phyloP scores from a whole-genome alignment of 1,140 invertebrate species.

The Limonius californicus region DNA sequence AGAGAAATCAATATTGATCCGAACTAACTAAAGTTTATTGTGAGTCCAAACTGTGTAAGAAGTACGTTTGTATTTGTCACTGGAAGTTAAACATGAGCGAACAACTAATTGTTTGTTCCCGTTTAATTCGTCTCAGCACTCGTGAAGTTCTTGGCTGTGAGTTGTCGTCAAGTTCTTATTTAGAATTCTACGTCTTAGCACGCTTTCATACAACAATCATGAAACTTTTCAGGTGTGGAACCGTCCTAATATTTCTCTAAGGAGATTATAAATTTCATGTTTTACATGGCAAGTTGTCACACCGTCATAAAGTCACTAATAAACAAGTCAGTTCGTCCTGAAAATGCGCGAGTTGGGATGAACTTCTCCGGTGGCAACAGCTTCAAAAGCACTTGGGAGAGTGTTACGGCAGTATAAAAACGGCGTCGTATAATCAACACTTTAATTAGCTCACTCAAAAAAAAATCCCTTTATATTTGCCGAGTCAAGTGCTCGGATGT shows the following conservation, averaged over 20 bases:
- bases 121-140: no score
- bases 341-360: neutral
- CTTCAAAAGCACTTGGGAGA: neutral
- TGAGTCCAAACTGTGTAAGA: no score
- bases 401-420: neutral
- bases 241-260: neutral
- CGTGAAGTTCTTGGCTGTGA: no score
- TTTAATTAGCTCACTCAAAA: neutral
- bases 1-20: no score
- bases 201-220: neutral
- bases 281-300: neutral
- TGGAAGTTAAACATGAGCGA: no score
- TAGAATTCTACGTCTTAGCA: no score
- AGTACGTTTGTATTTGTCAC: no score
- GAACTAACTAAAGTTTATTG: no score
- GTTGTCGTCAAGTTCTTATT: no score
- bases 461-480: neutral
- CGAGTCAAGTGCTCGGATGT: neutral
- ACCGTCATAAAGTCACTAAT: neutral
- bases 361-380: neutral
- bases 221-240: constrained; percentile 1
- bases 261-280: neutral
- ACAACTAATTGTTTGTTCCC: no score
- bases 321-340: neutral
- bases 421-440: neutral